These are phyloP conservation scores for Leucopternis melanops DNA, from an alignment of 2,113 vertebrate genomes.

Conservation along the genomic window DNA sequence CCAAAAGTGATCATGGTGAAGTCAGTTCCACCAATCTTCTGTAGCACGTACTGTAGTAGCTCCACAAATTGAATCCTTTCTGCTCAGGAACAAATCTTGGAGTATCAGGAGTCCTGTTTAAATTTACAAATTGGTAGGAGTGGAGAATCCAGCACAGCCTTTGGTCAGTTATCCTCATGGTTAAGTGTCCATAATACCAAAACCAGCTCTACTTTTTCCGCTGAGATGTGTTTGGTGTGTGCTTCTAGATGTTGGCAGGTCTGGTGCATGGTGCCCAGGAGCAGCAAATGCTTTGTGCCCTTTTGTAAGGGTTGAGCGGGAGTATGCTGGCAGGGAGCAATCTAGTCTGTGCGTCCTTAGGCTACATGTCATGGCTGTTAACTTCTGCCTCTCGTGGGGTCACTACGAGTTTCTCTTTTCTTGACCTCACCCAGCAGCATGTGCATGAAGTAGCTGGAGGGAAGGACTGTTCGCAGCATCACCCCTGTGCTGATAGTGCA, in stretches of 20 bases:
- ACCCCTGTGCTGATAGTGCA: rapidly evolving
- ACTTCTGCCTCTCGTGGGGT: not conserved
- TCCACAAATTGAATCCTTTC: not conserved
- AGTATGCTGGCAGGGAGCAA: not conserved
- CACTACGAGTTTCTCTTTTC: not conserved
- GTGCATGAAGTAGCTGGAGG: not conserved
- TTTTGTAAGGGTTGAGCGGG: not conserved
- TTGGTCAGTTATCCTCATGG: not conserved
- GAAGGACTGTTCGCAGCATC: not conserved
- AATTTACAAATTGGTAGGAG: not conserved
- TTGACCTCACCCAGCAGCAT: not conserved
- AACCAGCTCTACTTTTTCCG: not conserved
- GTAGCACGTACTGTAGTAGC: not conserved
- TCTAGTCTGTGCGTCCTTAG: not conserved
- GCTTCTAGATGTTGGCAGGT: not conserved
- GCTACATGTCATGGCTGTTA: rapidly evolving
- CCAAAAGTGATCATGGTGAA: rapidly evolving
- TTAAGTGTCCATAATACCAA: not conserved
- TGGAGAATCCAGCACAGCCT: not conserved
- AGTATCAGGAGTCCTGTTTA: not conserved
- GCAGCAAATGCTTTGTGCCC: not conserved
- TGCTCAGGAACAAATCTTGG: not conserved
- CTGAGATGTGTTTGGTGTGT: not conserved
- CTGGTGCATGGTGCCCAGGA: not conserved
- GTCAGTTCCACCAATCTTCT: rapidly evolving